Evolutionary conservation across 2,797 vertebrate genomes (phyloP), one percentile per base, ranked within the genome.

Genomic region (Oreochromis mossambicus): DNA sequence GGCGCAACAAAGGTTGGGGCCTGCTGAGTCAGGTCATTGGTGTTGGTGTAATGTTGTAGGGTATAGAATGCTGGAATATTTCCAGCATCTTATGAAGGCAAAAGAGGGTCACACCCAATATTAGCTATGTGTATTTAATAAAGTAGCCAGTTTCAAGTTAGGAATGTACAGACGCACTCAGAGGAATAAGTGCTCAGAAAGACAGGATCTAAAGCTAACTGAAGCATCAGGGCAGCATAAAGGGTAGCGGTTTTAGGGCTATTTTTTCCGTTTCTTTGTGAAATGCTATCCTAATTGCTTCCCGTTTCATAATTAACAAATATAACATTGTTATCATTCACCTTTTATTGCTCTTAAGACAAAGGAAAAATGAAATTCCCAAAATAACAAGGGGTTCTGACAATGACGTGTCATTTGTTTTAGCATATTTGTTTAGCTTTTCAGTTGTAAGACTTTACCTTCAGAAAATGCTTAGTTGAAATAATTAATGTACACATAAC

Each of bases 191-290:
- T 68, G 2, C 7, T 68, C 5, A 68, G 41, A 68, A 43, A 68
- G 36, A 24, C 13, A 70, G 14, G 8, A 8, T 17, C 48, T 50
- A 4, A 48, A 73, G 15, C 15, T 46, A 46, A 24, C 6, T 1
- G 0, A 48, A 29, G 24, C 38, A 12, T 5, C 41, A 29, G 0
- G 2, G 41, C 41, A 29, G 9, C 41, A 73, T 48, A 73, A 19
- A 73, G 41, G 0, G 15, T n/a, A 29, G 55, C 0, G 3, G 19
- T 13, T n/a, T n/a, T 36, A 63, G 10, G 2, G 1, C 1, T 46
- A 29, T 48, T 1, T 73, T 26, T 12, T 11, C 24, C 41, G 24
- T 46, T 70, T 46, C 8, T 46, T 46, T 73, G 15, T 46, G 66
- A 17, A 46, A 46, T 26, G 21, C 41, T 26, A 29, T 0, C 8